Evolutionary conservation across 2,113 vertebrate genomes (phyloP), one percentile per base, ranked within the genome.

Genomic region (Epinephelus moara): DNA sequence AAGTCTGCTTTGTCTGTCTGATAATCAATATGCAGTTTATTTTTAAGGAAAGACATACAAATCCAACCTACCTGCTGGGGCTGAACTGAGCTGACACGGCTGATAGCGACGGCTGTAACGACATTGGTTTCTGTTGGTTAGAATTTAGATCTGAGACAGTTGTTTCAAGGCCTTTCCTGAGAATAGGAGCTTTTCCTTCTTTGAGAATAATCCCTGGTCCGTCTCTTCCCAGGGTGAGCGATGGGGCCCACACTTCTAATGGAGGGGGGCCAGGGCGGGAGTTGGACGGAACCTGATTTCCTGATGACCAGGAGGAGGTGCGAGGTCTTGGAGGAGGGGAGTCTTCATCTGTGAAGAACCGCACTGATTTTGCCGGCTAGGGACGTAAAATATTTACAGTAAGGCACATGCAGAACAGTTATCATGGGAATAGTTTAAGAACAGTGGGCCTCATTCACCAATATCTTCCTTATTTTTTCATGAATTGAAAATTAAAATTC

Each of bases 341-440:
- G 2, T 94, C 94, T 93, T 97, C 94, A 93, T 97, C 95, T 85
- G 97, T 96, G 85, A 96, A 91, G 90, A 99, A 99, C 75, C 98
- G 90, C 88, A 99, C 98, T 0, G 97, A 98, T 93, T 99, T 99
- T 80, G 95, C 94, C 67, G 96, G 96, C 98, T 99, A 90, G 90
- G 47, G 9, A 63, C 70, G 50, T 23, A 74, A 68, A 81, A 71
- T 14, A 70, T 66, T 66, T 52, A 70, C 15, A 55, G 42, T 83
- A 2, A 83, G 72, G 23, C 55, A 13, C 17, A 79, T 27, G 23
- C 40, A 59, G 12, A 57, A 81, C 14, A 69, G 57, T 23, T 9
- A 42, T 71, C 25, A 56, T 11, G 66, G 4, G 10, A 15, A 45
- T 4, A 25, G 19, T 57, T 50, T 25, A 45, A 69, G 23, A 70